Percentiles rank a stretch among this genome's conserved stretches.
phyloP scores from a whole-genome alignment of 2,113 vertebrate genomes.

The Alligator mississippiensis region DNA sequence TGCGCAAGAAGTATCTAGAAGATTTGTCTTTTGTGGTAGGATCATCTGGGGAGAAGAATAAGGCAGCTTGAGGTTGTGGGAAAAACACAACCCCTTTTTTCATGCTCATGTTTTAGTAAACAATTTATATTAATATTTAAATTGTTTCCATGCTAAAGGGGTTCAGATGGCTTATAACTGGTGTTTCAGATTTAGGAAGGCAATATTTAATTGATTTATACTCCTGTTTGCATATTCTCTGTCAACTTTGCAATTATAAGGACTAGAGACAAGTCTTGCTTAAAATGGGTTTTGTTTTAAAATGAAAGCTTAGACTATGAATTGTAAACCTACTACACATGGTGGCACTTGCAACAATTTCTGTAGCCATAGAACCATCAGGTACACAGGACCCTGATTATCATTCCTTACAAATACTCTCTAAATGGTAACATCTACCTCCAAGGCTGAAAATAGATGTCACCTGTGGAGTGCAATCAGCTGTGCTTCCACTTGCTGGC shows the following conservation, averaged over 20 bases:
- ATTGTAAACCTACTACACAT: not conserved
- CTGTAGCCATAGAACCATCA: accelerated
- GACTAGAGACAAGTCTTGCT: too few species aligned
- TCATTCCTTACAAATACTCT: not conserved
- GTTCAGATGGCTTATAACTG: not conserved
- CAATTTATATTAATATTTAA: not conserved
- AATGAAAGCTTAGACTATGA: not conserved
- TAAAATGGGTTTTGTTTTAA: not conserved
- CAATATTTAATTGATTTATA: not conserved
- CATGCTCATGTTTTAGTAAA: not conserved
- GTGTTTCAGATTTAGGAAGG: not conserved
- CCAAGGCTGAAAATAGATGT: too few species aligned
- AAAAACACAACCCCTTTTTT: not conserved
- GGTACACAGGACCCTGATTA: not conserved
- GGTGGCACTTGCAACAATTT: not conserved
- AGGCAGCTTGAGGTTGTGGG: not conserved
- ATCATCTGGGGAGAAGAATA: not conserved
- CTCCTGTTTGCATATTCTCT: not conserved
- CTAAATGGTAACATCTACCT: not conserved
- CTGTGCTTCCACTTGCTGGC: too few species aligned
- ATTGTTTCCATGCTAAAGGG: not conserved
- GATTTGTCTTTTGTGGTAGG: not conserved
- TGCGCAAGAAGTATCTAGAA: not conserved
- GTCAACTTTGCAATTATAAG: not conserved
- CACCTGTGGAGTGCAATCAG: too few species aligned